Conservation (phyloP, 2,888 invertebrate species). For the Polymixis flavicincta region DNA sequence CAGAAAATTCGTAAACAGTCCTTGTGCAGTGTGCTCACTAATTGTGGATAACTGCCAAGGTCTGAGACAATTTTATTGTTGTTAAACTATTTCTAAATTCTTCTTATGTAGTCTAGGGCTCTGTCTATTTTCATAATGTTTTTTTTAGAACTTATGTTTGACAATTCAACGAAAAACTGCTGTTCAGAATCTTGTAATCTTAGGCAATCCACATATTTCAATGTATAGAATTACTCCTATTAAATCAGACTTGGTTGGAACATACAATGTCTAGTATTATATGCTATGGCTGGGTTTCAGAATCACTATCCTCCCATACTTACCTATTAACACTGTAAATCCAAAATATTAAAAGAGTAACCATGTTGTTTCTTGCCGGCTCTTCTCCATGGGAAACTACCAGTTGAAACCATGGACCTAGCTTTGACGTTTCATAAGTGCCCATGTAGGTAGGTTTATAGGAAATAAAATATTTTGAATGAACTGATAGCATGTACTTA, state of each 20-base stretch:
- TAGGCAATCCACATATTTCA: neutral
- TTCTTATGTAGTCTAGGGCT: constrained; percentile 66
- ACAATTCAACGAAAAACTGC: neutral
- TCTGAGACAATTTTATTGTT: constrained; percentile 83
- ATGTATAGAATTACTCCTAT: neutral
- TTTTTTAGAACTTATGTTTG: constrained; percentile 1
- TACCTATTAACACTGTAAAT: too few species aligned
- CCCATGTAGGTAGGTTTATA: too few species aligned
- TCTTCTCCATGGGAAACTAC: too few species aligned
- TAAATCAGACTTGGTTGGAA: neutral
- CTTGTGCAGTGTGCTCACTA: constrained; percentile 73
- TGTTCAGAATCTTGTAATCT: neutral
- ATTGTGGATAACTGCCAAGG: constrained; percentile 89
- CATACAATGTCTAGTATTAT: neutral
- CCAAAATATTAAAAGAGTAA: too few species aligned
- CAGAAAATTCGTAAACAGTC: constrained; percentile 72
- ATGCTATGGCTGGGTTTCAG: neutral
- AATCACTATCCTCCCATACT: neutral
- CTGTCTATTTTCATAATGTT: constrained; percentile 59
- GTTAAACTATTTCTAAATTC: constrained; percentile 66
- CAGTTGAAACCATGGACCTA: too few species aligned
- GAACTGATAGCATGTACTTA: neutral
- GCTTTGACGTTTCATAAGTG: too few species aligned
- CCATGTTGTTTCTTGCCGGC: too few species aligned
- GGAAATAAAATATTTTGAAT: too few species aligned